Evolutionary conservation across 2,797 vertebrate genomes (phyloP), one percentile per base, ranked within the genome.

Genomic region (Pteronotus mesoamericanus): DNA sequence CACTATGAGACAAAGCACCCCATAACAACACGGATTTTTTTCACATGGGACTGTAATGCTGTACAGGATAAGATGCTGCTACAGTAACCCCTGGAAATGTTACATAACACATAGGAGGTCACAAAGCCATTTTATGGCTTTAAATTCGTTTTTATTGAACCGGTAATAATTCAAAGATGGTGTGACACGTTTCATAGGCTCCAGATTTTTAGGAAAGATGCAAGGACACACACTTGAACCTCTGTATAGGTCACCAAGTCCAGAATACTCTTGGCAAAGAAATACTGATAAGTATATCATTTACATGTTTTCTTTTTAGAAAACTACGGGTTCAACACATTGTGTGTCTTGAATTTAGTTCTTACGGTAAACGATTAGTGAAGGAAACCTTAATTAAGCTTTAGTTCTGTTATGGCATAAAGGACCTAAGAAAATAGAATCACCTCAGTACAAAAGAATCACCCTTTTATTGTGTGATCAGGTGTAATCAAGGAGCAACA

Each of bases 81-180:
- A 66, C 55, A 94, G 53, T 92, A 95, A 96, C 80, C 61, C 32
- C 57, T 86, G 92, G 51, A 80, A 79, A 75, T 57, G 82, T 93
- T 96, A 86, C 42, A 12, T 88, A 94, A 97, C 26, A 87, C 39
- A 3, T 2, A 51, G 42, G 24, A 9, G 16, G 37, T 39, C 48
- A 9, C 55, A 84, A 84, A 92, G 39, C 24, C 66, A 57, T 72
- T 59, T 61, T 64, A 26, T n/a, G 87, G 37, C 68, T 94, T 94
- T 89, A 71, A 92, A 37, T 16, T 66, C n/a, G 24, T 53, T 72
- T 72, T 84, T 91, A 68, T 39, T 68, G 64, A 51, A 53, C 1
- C 1, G 8, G 6, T 44, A 72, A 57, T 51, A 15, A 74, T 61
- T 95, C 72, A 86, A 85, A 72, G n/a, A 51, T 26, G 18, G 59